Conservation (phyloP, 2,797 vertebrate genomes). For the Poecilia gillii region DNA sequence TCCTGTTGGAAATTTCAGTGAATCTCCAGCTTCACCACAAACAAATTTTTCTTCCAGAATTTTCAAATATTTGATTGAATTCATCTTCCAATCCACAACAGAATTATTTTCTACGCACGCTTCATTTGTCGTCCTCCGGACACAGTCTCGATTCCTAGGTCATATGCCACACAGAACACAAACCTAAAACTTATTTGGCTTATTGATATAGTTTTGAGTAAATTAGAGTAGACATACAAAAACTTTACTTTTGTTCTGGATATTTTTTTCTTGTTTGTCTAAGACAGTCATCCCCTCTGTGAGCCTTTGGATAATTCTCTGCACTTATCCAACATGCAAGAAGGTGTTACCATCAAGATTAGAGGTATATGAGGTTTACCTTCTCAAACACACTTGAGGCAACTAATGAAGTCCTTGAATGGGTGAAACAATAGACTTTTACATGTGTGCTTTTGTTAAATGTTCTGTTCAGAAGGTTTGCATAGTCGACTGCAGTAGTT, state of each 20-base stretch:
- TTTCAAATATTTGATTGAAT: background rate
- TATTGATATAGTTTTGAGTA: background rate
- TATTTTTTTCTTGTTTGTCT: background rate
- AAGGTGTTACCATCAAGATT: background rate
- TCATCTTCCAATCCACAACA: background rate
- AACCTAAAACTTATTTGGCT: background rate
- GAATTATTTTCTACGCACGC: background rate
- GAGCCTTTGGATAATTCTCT: background rate
- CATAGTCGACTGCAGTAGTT: background rate
- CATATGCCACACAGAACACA: background rate
- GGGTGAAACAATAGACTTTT: background rate
- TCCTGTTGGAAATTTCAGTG: background rate
- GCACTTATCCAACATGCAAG: background rate
- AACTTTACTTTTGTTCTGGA: background rate
- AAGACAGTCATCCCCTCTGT: background rate
- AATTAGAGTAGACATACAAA: background rate
- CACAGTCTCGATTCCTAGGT: background rate
- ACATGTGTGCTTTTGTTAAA: background rate
- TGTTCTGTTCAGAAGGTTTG: background rate
- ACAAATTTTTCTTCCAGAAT: background rate
- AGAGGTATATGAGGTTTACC: background rate
- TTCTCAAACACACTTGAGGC: background rate
- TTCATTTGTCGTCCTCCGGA: background rate
- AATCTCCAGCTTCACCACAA: background rate
- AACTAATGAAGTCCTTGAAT: background rate